Evolutionary conservation across 2,113 vertebrate species (phyloP), one percentile per base, ranked within the genome.

Genomic region (Indicator indicator): DNA sequence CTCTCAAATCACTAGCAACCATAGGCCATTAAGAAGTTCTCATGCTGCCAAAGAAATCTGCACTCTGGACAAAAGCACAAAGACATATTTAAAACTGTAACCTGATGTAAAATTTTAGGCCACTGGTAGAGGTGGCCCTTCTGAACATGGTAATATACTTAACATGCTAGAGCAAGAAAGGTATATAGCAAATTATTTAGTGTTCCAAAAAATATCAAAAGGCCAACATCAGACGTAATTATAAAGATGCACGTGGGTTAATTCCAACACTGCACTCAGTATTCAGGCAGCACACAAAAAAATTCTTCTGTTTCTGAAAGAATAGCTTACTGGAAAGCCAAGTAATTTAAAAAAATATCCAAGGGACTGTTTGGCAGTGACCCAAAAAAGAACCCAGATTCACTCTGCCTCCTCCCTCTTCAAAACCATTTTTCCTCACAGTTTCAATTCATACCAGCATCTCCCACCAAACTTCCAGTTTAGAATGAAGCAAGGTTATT

Each of bases 161-260:
- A 78, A 75, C 27, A 50, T 5, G 27, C 46, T 52, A 73, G 36
- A 95, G 44, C 36, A 79, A 71, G 86, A 70, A 82, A 23, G n/a
- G 8, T 32, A 24, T 21, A 27, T 6, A 78, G 52, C 28, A 83
- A 59, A 44, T 38, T 62, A 76, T 55, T 55, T 63, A 23, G 21
- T 9, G 44, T 42, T 91, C 76, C 13, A 91, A 80, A 95, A 90
- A 72, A 65, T 63, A 88, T 69, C 83, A 94, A 89, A 88, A 87
- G 65, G 17, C 11, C 27, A 63, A 75, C 20, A 30, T 56, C 62
- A 90, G 88, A 76, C 48, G 44, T n/a, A 48, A 48, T 68, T 83
- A 85, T 28, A 94, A 71, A 52, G 27, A 88, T 27, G 12, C 58
- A 15, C 28, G 60, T 9, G 63, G 20, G 40, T 88, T 91, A 94